A percentile compares a stretch with the other conserved stretches of the same genome.
These are phyloP conservation scores for Chlamydotis undulata DNA, from an alignment of 2,113 vertebrate species.

Conservation along the genomic window DNA sequence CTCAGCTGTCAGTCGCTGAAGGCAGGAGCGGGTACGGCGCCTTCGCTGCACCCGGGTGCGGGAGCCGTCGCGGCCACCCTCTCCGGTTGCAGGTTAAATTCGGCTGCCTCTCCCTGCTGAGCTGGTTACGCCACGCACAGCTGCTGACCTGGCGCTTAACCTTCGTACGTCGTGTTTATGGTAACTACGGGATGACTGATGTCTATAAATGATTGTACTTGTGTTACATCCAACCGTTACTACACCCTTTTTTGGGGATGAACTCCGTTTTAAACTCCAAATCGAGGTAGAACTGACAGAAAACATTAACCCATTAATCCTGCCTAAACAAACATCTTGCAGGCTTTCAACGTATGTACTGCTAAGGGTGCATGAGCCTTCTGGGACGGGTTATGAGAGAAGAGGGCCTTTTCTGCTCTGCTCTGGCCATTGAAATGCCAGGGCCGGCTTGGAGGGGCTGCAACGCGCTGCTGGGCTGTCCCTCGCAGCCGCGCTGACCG, in stretches of 20 bases:
- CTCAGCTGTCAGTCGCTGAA: background rate
- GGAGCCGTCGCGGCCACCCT: background rate
- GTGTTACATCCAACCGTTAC: background rate
- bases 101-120: background rate
- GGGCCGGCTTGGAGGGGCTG: background rate
- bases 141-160: background rate
- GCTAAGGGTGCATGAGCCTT: background rate
- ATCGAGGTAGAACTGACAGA: background rate
- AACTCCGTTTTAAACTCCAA: background rate
- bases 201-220: background rate
- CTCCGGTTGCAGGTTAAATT: background rate
- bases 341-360: accelerated
- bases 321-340: background rate
- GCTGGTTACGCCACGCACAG: background rate
- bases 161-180: background rate
- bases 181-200: background rate
- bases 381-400: background rate
- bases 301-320: background rate
- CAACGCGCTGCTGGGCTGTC: background rate
- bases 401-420: background rate
- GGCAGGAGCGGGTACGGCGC: background rate
- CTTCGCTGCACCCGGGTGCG: accelerated
- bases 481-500: background rate
- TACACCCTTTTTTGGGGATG: background rate
- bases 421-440: background rate